A percentile compares a stretch with the other conserved stretches of the same genome.
Conservation (phyloP, 2,888 invertebrate species). For the Alloplasta piceator region DNA sequence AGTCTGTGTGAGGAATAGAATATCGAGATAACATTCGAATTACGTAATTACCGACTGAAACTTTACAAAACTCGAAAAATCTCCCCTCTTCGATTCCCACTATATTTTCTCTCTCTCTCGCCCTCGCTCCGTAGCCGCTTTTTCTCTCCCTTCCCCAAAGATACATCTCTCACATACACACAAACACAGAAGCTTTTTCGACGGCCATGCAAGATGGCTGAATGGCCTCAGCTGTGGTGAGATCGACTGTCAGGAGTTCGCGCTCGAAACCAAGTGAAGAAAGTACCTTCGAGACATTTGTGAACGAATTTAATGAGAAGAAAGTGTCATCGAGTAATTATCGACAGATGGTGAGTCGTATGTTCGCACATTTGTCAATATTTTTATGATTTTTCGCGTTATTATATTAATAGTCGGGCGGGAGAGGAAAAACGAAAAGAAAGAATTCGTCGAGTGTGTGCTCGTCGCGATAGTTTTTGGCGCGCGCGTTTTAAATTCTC, state of each 20-base stretch:
- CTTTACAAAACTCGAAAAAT: constrained; percentile 40
- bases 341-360: constrained; percentile 75
- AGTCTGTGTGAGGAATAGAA: not conserved
- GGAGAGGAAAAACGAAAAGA: too few species aligned
- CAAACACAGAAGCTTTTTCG: constrained; percentile 36
- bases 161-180: constrained; percentile 23
- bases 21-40: not conserved
- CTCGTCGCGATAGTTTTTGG: constrained; percentile 69
- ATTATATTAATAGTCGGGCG: too few species aligned
- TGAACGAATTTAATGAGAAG: constrained; percentile 53
- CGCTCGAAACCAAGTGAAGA: constrained; percentile 68
- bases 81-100: constrained; percentile 1
- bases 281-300: constrained; percentile 59
- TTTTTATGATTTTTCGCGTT: not conserved
- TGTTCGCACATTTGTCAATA: constrained; percentile 2
- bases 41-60: constrained; percentile 57
- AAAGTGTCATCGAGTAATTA: constrained; percentile 19
- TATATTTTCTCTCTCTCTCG: constrained; percentile 17
- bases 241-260: constrained; percentile 75
- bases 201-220: constrained; percentile 74
- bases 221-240: constrained; percentile 78
- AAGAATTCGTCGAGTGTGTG: not conserved
- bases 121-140: not conserved
- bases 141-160: constrained; percentile 30
- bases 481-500: constrained; percentile 76